A percentile compares a stretch with the other conserved stretches of the same genome.
phyloP scores from a whole-genome alignment of 2,113 vertebrate species.

The Struthio camelus region DNA sequence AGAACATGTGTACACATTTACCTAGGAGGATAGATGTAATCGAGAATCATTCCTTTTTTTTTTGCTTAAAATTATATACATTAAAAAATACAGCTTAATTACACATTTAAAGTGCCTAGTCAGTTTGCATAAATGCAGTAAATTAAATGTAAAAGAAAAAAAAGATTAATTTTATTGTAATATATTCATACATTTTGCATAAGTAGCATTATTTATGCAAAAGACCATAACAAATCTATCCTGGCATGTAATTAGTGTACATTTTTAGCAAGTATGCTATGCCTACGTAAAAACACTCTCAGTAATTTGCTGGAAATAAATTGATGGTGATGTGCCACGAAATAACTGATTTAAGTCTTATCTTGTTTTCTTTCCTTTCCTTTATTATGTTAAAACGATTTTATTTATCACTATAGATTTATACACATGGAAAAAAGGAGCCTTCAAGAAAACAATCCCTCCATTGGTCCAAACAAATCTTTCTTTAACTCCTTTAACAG shows the following conservation, averaged over 20 bases:
- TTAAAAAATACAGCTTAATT: neutral
- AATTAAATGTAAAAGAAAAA: neutral
- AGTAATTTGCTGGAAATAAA: neutral
- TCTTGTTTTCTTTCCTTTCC: neutral
- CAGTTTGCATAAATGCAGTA: constrained; percentile 29
- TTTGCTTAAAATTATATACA: neutral
- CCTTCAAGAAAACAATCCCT: neutral
- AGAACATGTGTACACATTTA: neutral
- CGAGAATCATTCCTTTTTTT: neutral
- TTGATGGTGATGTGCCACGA: neutral
- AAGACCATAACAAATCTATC: neutral
- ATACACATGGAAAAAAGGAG: neutral
- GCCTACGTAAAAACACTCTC: neutral
- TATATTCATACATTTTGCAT: neutral
- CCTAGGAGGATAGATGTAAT: neutral
- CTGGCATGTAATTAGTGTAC: neutral
- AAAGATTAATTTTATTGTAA: neutral
- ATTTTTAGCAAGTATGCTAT: neutral
- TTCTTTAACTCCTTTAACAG: neutral
- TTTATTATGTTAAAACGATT: neutral
- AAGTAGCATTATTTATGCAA: neutral
- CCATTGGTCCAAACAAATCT: neutral
- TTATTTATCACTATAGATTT: neutral
- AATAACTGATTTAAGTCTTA: neutral
- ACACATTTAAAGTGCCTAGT: neutral